These are phyloP conservation scores for Crossocerus cetratus DNA, from an alignment of 2,888 invertebrate species.

Conservation along the genomic window DNA sequence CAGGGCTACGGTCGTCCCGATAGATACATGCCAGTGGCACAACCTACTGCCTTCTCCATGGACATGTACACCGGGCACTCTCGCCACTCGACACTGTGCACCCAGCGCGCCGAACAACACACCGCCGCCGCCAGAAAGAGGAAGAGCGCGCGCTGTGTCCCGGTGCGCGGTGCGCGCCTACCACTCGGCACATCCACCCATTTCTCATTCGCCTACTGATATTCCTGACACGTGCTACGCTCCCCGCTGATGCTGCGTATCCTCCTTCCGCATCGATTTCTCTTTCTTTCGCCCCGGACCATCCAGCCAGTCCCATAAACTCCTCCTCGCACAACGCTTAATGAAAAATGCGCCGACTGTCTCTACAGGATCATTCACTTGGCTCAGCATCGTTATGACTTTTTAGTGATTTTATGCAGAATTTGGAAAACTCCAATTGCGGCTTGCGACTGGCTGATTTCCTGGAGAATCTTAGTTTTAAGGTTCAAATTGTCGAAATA, in stretches of 20 bases:
- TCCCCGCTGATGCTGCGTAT: not conserved
- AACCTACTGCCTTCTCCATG: not conserved
- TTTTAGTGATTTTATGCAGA: too few relatives aligned
- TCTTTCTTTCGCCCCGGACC: not conserved
- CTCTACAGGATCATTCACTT: too few relatives aligned
- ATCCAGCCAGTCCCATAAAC: not conserved
- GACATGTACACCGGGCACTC: not conserved
- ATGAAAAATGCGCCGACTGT: too few relatives aligned
- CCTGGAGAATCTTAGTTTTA: too few relatives aligned
- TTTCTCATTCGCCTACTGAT: constrained; percentile 37
- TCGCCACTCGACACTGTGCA: not conserved
- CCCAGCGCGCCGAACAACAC: not conserved
- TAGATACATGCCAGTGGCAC: not conserved
- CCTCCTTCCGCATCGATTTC: not conserved
- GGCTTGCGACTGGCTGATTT: too few relatives aligned
- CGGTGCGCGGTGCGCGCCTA: not conserved
- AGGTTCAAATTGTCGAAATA: too few relatives aligned
- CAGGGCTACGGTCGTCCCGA: not conserved
- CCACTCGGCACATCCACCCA: too few relatives aligned
- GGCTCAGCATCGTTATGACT: too few relatives aligned
- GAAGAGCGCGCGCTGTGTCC: not conserved
- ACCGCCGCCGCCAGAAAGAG: not conserved
- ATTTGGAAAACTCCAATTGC: too few relatives aligned
- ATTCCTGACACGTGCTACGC: constrained; percentile 38
- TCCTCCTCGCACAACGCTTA: too few relatives aligned